Percentiles rank a stretch among this genome's conserved stretches.
Evolutionary conservation across 2,888 invertebrate species (phyloP).

Genomic region (Trachelus iudaicus): DNA sequence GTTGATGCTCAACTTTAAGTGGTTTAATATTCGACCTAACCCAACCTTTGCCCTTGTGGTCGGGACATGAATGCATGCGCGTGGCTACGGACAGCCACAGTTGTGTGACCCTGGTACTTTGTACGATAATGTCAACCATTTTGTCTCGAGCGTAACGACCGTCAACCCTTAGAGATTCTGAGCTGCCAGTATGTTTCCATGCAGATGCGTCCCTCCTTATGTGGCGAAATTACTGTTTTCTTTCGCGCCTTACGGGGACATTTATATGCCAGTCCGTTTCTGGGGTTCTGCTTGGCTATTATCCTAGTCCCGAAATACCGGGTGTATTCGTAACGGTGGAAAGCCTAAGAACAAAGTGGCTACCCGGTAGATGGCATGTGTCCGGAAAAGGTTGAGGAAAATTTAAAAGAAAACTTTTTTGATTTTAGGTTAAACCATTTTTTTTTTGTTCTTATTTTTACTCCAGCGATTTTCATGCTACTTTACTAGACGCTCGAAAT

Average conservation of each 20-base stretch:
- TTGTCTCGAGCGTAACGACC: slow-evolving; percentile 38
- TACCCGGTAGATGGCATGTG: background rate
- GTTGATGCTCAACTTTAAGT: background rate
- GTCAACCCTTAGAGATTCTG: slow-evolving; percentile 23
- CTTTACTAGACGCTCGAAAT: too few species aligned
- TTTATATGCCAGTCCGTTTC: background rate
- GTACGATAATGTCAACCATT: slow-evolving; percentile 44
- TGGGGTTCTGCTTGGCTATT: background rate
- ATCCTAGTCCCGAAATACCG: background rate
- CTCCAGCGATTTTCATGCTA: too few species aligned
- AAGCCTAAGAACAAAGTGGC: background rate
- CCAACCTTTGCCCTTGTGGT: background rate
- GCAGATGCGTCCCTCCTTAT: slow-evolving; percentile 33
- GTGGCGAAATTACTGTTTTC: slow-evolving; percentile 31
- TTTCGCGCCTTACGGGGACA: slow-evolving; percentile 19
- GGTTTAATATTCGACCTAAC: background rate
- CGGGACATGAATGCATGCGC: background rate
- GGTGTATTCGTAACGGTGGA: background rate
- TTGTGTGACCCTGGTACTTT: slow-evolving; percentile 27
- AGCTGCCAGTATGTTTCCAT: slow-evolving; percentile 25
- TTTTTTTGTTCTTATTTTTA: too few species aligned
- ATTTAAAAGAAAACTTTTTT: too few species aligned
- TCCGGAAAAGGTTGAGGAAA: background rate
- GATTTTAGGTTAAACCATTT: too few species aligned
- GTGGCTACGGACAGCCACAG: background rate